These are phyloP conservation scores for Microcebus tavaratra DNA, from an alignment of 2,113 vertebrate species.

Conservation along the genomic window DNA sequence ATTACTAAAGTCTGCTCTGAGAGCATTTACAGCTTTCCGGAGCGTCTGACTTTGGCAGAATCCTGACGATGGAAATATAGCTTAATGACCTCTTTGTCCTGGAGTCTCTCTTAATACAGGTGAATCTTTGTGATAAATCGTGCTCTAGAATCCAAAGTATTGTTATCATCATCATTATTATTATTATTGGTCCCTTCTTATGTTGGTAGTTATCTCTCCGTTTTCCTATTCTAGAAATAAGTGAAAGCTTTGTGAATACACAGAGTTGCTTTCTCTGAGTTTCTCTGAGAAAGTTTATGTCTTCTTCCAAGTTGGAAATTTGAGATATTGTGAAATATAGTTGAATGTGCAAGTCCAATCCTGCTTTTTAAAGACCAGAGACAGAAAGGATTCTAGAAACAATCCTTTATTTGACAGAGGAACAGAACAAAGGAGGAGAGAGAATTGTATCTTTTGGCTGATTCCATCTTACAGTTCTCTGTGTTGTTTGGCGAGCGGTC, in stretches of 20 bases:
- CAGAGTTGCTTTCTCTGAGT: background rate
- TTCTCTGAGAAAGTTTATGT: constrained; percentile 48
- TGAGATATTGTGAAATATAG: constrained; percentile 51
- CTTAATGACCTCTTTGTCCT: constrained; percentile 5
- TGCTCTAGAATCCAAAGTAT: constrained; percentile 23
- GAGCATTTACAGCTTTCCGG: constrained; percentile 53
- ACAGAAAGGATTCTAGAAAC: constrained; percentile 19
- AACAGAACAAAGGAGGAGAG: constrained; percentile 21
- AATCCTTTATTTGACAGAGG: constrained; percentile 24
- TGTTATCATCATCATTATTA: constrained; percentile 32
- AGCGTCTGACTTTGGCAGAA: constrained; percentile 48
- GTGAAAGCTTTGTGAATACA: constrained; percentile 25
- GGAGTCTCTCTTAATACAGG: constrained; percentile 47
- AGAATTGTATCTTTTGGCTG: constrained; percentile 1
- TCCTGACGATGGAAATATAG: constrained; percentile 52
- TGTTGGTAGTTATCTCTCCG: background rate
- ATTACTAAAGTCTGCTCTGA: constrained; percentile 61
- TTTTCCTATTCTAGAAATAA: constrained; percentile 52
- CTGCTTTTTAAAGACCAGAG: constrained; percentile 32
- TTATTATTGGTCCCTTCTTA: constrained; percentile 23
- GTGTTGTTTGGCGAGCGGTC: background rate
- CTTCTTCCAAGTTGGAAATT: constrained; percentile 56
- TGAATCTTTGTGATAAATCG: constrained; percentile 53
- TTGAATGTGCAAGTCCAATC: constrained; percentile 5
- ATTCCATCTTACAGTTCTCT: background rate